Evolutionary conservation across 1,140 invertebrate species (phyloP).

Genomic region (Pseudomyrmex dendroicus): DNA sequence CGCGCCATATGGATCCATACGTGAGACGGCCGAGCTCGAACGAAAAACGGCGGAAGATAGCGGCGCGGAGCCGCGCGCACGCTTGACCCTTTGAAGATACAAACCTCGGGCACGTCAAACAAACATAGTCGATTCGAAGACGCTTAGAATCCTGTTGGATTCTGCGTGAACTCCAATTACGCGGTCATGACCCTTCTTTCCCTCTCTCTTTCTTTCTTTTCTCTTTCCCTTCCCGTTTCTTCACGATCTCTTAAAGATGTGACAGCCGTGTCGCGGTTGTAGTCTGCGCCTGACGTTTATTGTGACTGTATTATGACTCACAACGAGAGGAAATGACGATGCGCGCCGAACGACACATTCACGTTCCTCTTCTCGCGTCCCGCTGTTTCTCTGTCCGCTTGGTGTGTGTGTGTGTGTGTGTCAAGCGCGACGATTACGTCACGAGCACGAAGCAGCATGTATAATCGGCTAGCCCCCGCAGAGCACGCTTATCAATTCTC

Average conservation of each 20-base stretch:
- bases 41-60: neutral
- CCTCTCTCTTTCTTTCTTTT: neutral
- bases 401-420: neutral
- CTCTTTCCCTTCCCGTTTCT: neutral
- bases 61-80: conserved; percentile 23
- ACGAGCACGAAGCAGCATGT: conserved; percentile 1
- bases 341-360: conserved; percentile 45
- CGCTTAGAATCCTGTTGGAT: neutral
- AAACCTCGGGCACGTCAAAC: conserved; percentile 72
- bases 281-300: neutral
- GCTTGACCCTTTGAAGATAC: conserved; percentile 77
- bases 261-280: conserved; percentile 64
- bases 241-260: conserved; percentile 6
- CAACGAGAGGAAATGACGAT: conserved; percentile 45
- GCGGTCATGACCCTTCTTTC: conserved; percentile 58
- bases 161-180: conserved; percentile 47
- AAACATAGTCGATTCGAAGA: conserved; percentile 60
- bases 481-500: conserved; percentile 10
- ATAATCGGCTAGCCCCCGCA: neutral
- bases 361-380: conserved; percentile 9
- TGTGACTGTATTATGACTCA: conserved; percentile 59
- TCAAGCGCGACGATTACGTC: conserved; percentile 3
- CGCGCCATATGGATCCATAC: conserved; percentile 69
- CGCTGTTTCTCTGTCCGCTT: no score
- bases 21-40: conserved; percentile 16